phyloP scores from a whole-genome alignment of 2,888 invertebrate genomes.

The Invenusta paracnida region DNA sequence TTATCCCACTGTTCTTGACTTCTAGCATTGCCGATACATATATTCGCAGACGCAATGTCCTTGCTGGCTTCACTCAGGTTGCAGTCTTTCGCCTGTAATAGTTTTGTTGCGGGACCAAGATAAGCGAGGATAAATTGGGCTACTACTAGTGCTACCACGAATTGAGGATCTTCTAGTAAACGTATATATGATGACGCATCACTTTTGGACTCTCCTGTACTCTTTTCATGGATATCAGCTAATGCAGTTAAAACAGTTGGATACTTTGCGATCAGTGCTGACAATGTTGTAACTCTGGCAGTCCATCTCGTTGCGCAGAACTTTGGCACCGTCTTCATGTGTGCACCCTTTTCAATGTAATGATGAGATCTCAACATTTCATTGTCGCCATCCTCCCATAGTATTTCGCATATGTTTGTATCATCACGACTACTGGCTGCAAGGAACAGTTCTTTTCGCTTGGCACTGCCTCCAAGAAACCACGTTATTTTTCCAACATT shows the following conservation, averaged over 20 bases:
- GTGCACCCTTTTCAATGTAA: not conserved
- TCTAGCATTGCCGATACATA: constrained; percentile 9
- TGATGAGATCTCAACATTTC: not conserved
- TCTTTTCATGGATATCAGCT: not conserved
- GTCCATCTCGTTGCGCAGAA: not conserved
- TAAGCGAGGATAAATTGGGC: constrained; percentile 21
- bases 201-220: not conserved
- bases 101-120: not conserved
- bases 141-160: constrained; percentile 22
- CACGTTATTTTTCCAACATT: not conserved
- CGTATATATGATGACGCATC: not conserved
- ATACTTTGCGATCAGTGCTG: not conserved
- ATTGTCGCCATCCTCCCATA: not conserved
- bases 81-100: constrained; percentile 21
- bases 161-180: constrained; percentile 5
- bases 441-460: not conserved
- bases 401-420: not conserved
- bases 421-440: not conserved
- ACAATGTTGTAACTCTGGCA: not conserved
- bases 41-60: constrained; percentile 15
- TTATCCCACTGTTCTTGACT: constrained; percentile 6
- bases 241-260: not conserved
- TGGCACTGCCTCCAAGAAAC: not conserved
- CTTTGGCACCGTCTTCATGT: not conserved
- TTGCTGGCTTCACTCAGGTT: constrained; percentile 1